Base-by-base conservation (phyloP, 2,888 invertebrate species). In the Drosophila picticornis region DNA sequence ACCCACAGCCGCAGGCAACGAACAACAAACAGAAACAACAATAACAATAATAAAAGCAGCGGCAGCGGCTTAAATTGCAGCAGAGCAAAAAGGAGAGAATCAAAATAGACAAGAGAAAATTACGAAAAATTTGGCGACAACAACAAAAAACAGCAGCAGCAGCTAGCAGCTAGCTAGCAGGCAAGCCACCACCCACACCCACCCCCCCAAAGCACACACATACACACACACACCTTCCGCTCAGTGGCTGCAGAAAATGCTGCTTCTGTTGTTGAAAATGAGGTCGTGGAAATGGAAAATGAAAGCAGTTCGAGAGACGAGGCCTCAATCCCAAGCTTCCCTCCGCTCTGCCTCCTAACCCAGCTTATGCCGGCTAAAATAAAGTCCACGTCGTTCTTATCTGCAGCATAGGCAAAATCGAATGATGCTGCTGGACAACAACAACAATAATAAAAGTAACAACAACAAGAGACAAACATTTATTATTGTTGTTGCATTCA, bases 211-310 rank as follows among this genome's bases (percentile, higher is more conserved):
- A 36, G 36, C 36, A 16, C 10, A 11, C 5, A 5, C 32, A 36
- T 9, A 38, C n/a, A 43, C 22, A 40, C 11, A 22, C 22, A 46
- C 4, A 46, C 46, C 46, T 25, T 46, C 46, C 46, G 6, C 19
- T 34, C 6, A 22, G 11, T 60, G 51, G 31, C 34, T 68, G 68
- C 57, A 51, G 65, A 32, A 32, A 51, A 16, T 13, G 22, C 38
- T 36, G 66, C 66, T 34, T 4, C 34, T 38, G 64, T 22, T 59
- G 60, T 62, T 63, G 64, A 65, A 92, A 92, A 91, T 87, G 92
- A 92, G 92, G 92, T 92, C 93, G 93, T 90, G 91, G 89, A 92
- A 92, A 92, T 90, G 91, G 93, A 92, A 92, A 92, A 93, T 90
- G 92, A 93, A 92, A 92, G 92, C 92, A 89, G 76, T 91, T 88